Evolutionary conservation across 2,888 invertebrate species (phyloP), one percentile per base, ranked within the genome.

Genomic region (Apodemia duryi): DNA sequence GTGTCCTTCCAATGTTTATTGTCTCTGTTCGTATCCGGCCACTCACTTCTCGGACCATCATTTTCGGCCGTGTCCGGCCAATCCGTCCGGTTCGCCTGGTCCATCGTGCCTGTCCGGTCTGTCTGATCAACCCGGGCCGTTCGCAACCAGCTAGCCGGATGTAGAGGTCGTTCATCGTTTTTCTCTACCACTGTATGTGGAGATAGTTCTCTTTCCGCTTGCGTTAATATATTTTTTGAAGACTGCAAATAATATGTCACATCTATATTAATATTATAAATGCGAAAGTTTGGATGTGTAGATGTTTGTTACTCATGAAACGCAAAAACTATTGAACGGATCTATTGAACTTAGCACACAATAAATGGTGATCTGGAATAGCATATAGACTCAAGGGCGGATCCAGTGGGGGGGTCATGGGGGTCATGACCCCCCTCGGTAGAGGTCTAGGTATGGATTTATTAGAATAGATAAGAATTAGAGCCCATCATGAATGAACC

Each of bases 151-250:
- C 57, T 9, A 9, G 57, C 32, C 11, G 29, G 57, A 57, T 57
- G 57, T 57, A 57, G 32, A 32, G 57, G 10, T 6, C 57, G 57
- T 5, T 57, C 57, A 32, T 54, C 54, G 9, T 29, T 57, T 11
- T 67, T 66, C 21, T 74, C 81, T 9, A 67, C 70, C 11, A 79
- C 88, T 0, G 80, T 79, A 6, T 85, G 83, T 0, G 92, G 92
- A 0, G 92, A 91, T n/a, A 92, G 68, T 70, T 92, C 91, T 0
- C 91, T 75, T 65, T 92, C 92, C 0, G 92, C 92, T 64, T 81
- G 77, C 0, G 87, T 88, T 7, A 84, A 69, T 49, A 76, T 72
- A 10, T 60, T 35, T 32, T 46, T 60, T 3, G 60, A 4, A 46
- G 57, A 57, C 57, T 57, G 29, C 1, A 57, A 32, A 32, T 43